Evolutionary conservation across 2,888 invertebrate species (phyloP).

Genomic region (Trichacis sp.): DNA sequence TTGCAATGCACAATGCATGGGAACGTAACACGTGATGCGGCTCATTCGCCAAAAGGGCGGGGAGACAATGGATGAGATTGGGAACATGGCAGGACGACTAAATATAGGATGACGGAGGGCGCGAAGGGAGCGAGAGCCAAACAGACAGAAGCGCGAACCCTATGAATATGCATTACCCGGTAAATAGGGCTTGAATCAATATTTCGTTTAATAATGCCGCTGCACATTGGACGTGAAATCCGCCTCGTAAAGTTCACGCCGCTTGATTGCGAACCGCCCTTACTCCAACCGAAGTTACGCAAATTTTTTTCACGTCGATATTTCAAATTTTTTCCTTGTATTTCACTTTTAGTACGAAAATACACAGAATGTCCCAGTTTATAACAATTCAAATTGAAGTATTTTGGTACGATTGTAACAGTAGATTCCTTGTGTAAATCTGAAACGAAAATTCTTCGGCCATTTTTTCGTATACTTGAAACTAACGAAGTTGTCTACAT

Average conservation of each 20-base stretch:
- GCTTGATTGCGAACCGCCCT: constrained; percentile 3
- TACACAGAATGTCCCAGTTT: too few species aligned
- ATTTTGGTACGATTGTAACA: too few species aligned
- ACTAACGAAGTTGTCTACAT: too few species aligned
- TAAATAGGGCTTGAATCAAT: constrained; percentile 69
- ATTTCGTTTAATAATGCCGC: constrained; percentile 68
- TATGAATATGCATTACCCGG: constrained; percentile 69
- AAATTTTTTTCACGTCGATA: too few species aligned
- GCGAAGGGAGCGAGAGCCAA: constrained; percentile 51
- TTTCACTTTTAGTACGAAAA: too few species aligned
- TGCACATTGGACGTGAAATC: constrained; percentile 50
- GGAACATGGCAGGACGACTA: constrained; percentile 32
- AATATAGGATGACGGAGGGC: constrained; percentile 32
- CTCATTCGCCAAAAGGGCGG: constrained; percentile 30
- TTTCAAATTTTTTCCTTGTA: too few species aligned
- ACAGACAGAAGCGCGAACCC: constrained; percentile 63
- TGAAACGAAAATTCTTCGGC: too few species aligned
- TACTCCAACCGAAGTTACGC: too few species aligned
- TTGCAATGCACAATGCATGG: constrained; percentile 35
- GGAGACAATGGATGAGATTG: constrained; percentile 40
- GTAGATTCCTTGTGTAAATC: too few species aligned
- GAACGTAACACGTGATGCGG: constrained; percentile 38
- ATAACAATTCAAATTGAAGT: too few species aligned
- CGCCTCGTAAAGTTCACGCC: constrained; percentile 38
- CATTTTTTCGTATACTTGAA: too few species aligned